Percentiles rank a stretch among this genome's conserved stretches.
phyloP scores from a whole-genome alignment of 2,113 vertebrate genomes.

The Myiozetetes cayanensis region DNA sequence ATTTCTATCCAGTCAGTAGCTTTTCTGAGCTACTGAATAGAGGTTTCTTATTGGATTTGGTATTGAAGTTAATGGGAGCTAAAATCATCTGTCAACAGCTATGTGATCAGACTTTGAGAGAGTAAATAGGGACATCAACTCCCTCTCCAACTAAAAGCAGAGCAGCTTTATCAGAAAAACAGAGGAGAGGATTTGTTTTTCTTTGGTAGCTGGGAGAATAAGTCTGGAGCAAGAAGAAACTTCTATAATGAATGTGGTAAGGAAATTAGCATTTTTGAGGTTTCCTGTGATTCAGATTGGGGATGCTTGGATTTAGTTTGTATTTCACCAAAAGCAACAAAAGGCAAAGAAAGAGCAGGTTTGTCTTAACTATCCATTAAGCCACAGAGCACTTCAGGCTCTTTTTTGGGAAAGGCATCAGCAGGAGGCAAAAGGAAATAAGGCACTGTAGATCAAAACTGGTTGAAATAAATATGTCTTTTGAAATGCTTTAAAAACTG shows the following conservation, averaged over 20 bases:
- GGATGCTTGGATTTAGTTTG: not conserved
- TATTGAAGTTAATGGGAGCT: not conserved
- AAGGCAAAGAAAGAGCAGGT: not conserved
- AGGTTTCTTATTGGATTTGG: not conserved
- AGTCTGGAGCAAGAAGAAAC: not conserved
- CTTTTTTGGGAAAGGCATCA: not conserved
- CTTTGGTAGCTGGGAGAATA: not conserved
- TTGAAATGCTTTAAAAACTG: not conserved
- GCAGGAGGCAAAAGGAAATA: not conserved
- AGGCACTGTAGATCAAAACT: not conserved
- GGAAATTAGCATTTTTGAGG: not conserved
- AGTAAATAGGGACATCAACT: not conserved
- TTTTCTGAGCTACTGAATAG: not conserved
- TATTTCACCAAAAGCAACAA: not conserved
- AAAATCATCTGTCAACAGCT: not conserved
- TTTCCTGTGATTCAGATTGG: not conserved
- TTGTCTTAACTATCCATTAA: not conserved
- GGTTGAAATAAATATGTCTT: not conserved
- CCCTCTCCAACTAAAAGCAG: not conserved
- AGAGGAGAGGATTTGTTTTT: not conserved
- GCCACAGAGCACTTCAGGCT: not conserved
- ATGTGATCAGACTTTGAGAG: not conserved
- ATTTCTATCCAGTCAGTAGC: not conserved
- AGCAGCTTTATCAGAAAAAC: not conserved
- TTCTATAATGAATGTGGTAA: not conserved